Evolutionary conservation across 2,113 vertebrate species (phyloP).

Genomic region (Ophthalmolycus amberensis): DNA sequence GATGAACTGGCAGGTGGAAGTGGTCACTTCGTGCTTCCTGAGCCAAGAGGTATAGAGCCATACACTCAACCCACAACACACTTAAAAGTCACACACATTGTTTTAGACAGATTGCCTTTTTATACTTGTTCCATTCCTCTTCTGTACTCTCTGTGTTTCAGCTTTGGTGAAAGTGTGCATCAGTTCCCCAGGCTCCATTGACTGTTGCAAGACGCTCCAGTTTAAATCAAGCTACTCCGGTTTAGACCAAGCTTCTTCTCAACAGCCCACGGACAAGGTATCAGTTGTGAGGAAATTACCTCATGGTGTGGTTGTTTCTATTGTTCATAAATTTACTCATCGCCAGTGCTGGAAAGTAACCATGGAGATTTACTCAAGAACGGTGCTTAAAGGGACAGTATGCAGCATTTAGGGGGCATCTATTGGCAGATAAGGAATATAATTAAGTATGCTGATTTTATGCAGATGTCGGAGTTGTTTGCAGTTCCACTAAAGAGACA

Average conservation of each 20-base stretch:
- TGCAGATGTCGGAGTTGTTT: background rate
- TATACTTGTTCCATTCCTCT: background rate
- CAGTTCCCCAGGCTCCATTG: constrained; percentile 30
- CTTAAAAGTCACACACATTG: background rate
- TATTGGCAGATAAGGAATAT: background rate
- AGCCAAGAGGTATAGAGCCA: constrained; percentile 26
- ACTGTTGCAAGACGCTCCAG: constrained; percentile 41
- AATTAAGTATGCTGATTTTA: too few species aligned
- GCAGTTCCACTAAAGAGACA: background rate
- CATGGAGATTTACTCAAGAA: background rate
- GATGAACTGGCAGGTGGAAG: constrained; percentile 11
- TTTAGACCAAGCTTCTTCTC: background rate
- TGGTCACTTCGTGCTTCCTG: background rate
- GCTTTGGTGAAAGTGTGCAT: constrained; percentile 61
- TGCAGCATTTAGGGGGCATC: background rate
- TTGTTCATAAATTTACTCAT: background rate
- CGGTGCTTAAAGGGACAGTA: background rate
- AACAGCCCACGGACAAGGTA: constrained; percentile 50
- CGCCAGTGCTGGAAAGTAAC: background rate
- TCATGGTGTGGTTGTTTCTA: background rate
- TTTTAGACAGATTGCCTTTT: background rate
- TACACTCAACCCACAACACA: background rate
- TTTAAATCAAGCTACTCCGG: constrained; percentile 46
- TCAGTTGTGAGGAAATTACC: background rate
- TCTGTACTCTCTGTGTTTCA: constrained; percentile 52